Evolutionary conservation across 1,140 invertebrate species (phyloP).

Genomic region (Psix sp.): DNA sequence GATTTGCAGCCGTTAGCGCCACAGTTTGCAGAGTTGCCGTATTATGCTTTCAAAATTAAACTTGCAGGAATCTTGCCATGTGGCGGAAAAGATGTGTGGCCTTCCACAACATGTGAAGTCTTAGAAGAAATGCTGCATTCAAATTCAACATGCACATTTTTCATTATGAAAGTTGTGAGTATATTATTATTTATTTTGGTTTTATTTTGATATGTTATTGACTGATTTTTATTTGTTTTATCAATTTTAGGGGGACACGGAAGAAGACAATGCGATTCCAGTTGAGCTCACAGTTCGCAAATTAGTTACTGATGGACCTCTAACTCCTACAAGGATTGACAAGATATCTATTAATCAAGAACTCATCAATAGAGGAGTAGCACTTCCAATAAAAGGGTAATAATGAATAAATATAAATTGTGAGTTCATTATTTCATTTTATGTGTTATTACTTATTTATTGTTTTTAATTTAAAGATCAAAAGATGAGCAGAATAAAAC

Average conservation of each 20-base stretch:
- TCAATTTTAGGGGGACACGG: slow-evolving; percentile 69
- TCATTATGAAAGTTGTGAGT: slow-evolving; percentile 69
- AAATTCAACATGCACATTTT: slow-evolving; percentile 65
- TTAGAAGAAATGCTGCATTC: slow-evolving; percentile 76
- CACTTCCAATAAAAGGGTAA: slow-evolving; percentile 75
- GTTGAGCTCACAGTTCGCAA: slow-evolving; percentile 79
- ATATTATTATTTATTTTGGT: slow-evolving; percentile 8
- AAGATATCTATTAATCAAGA: slow-evolving; percentile 78
- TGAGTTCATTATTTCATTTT: background rate
- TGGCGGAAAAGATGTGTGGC: slow-evolving; percentile 76
- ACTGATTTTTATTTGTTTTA: background rate
- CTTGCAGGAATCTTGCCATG: slow-evolving; percentile 78
- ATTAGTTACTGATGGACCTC: slow-evolving; percentile 71
- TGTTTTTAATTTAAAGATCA: background rate
- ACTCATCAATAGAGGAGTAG: slow-evolving; percentile 78
- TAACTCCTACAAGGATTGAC: slow-evolving; percentile 75
- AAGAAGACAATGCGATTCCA: slow-evolving; percentile 73
- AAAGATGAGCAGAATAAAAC: slow-evolving; percentile 28
- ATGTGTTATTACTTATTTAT: slow-evolving; percentile 1
- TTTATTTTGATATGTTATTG: background rate
- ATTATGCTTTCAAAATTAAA: slow-evolving; percentile 78
- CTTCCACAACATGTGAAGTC: slow-evolving; percentile 75
- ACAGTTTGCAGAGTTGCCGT: slow-evolving; percentile 70
- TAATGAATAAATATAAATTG: slow-evolving; percentile 5
- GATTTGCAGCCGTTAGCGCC: slow-evolving; percentile 71